These are phyloP conservation scores for Cyphomyrus plagiostoma DNA, from an alignment of 2,113 vertebrate species.

Conservation along the genomic window DNA sequence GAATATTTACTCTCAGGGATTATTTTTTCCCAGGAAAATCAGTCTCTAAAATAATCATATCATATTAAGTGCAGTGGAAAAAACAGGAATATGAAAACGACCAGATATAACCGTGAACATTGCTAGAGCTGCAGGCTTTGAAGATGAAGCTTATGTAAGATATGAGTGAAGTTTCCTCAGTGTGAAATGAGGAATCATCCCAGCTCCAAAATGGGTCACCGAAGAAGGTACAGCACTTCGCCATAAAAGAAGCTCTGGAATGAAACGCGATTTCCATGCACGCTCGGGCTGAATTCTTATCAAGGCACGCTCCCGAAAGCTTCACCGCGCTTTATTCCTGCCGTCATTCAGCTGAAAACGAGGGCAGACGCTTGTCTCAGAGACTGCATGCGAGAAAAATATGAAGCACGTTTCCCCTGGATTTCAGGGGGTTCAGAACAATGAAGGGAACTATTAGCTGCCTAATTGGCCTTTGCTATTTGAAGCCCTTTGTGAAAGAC, in stretches of 20 bases:
- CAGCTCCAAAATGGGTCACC: neutral
- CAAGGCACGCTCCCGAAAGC: neutral
- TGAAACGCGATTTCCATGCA: conserved; percentile 3
- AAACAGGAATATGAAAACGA: neutral
- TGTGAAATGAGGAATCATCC: neutral
- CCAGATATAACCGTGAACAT: neutral
- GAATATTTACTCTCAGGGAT: neutral
- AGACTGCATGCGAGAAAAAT: neutral
- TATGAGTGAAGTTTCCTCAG: neutral
- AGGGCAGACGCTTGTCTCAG: neutral
- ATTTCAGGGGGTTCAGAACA: neutral
- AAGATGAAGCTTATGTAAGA: neutral
- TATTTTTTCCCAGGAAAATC: neutral
- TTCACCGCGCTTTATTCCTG: neutral
- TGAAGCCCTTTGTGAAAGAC: neutral
- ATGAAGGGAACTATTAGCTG: neutral
- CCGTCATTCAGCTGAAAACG: neutral
- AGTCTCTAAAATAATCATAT: neutral
- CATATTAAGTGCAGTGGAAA: neutral
- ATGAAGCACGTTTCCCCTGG: neutral
- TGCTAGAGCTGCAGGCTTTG: neutral
- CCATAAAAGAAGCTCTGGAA: neutral
- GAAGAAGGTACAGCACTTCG: neutral
- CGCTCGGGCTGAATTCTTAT: neutral
- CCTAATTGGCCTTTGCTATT: conserved; percentile 6